Conservation (phyloP, 2,797 vertebrate genomes). For the Gallinago solitaria region DNA sequence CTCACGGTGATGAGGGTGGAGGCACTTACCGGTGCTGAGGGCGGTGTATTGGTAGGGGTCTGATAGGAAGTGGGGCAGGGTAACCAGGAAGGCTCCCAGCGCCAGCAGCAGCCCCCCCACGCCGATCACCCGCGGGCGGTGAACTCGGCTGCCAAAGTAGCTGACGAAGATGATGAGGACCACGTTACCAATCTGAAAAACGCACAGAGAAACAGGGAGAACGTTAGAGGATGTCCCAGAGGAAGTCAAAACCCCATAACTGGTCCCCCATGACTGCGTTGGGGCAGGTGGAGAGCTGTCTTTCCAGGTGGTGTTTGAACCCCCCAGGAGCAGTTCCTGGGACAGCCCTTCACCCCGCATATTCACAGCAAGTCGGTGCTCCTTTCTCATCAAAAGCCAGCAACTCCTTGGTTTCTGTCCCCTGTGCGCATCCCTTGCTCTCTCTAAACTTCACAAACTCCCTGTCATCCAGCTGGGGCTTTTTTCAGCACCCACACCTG, state of each 20-base stretch:
- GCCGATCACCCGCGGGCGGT: constrained; percentile 91
- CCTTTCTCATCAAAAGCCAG: neutral
- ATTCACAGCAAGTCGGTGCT: neutral
- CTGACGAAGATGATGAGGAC: constrained; percentile 94
- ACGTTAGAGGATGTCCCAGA: rapidly evolving
- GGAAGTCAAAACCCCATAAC: too few relatives aligned
- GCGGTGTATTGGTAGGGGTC: constrained; percentile 81
- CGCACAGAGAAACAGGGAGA: neutral
- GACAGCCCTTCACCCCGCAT: neutral
- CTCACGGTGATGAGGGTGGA: rapidly evolving
- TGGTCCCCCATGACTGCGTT: neutral
- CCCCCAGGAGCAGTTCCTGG: neutral
- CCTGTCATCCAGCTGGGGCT: neutral
- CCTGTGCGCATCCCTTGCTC: too few relatives aligned
- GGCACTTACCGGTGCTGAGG: constrained; percentile 77
- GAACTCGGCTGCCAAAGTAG: constrained; percentile 92
- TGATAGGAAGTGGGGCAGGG: constrained; percentile 93
- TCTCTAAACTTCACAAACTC: neutral
- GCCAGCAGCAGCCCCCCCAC: constrained; percentile 89
- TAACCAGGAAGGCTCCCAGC: constrained; percentile 86
- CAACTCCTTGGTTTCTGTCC: neutral
- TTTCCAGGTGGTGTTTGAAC: neutral
- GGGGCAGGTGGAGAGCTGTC: neutral
- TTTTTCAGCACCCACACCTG: neutral
- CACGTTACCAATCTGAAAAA: constrained; percentile 88